Evolutionary conservation across 1,140 invertebrate genomes (phyloP).

Genomic region (Pollicipes pollicipes): DNA sequence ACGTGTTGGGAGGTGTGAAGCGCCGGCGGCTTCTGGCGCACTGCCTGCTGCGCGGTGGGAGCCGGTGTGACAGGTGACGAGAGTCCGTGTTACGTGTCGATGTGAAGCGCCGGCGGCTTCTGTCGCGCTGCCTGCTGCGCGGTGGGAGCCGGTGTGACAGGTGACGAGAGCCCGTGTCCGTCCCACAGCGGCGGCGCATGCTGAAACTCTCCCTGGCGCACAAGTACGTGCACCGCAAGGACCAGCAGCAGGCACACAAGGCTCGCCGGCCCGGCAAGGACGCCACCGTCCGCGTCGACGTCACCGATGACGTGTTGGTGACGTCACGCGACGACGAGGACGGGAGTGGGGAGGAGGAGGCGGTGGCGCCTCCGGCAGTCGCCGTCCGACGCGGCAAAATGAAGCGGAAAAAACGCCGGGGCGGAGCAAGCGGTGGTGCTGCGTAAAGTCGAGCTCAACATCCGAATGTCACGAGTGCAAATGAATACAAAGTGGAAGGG

Average conservation of each 20-base stretch:
- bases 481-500: no score
- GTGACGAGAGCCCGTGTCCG: no score
- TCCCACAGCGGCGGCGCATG: background rate
- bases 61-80: no score
- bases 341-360: background rate
- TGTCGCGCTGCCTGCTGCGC: no score
- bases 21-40: no score
- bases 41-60: no score
- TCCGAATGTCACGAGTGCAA: no score
- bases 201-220: background rate
- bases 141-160: no score
- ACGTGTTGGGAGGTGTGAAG: no score
- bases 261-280: constrained; percentile 3
- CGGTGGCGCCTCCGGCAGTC: background rate
- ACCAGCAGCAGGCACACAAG: background rate
- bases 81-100: no score
- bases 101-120: no score
- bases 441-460: no score
- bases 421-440: background rate
- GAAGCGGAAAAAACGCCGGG: background rate
- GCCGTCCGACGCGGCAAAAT: background rate
- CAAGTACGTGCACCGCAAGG: background rate
- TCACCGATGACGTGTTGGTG: constrained; percentile 3
- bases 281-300: constrained; percentile 10
- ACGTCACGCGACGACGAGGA: background rate